Percentiles rank a stretch among this genome's conserved stretches.
These are phyloP conservation scores for Pogonomyrmex barbatus DNA, from an alignment of 1,140 invertebrate genomes.

Conservation along the genomic window DNA sequence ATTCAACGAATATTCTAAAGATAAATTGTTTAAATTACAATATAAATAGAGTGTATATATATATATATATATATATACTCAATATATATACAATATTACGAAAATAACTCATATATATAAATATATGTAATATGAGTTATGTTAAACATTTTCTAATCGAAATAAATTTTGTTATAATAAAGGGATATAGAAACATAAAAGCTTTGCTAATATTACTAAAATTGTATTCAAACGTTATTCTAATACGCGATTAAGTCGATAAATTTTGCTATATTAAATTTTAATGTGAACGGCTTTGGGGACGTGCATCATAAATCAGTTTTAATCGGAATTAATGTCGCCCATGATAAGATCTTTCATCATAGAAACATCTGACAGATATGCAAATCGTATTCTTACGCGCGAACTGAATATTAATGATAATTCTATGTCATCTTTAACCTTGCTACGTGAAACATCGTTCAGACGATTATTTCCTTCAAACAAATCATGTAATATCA, in stretches of 20 bases:
- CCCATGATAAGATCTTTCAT: slow-evolving; percentile 26
- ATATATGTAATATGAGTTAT: neutral
- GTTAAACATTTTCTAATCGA: neutral
- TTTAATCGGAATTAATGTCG: slow-evolving; percentile 45
- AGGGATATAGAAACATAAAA: neutral
- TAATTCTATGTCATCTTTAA: slow-evolving; percentile 52
- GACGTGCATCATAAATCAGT: slow-evolving; percentile 8
- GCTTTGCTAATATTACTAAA: neutral
- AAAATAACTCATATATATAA: neutral
- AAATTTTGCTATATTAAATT: slow-evolving; percentile 20
- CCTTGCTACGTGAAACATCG: slow-evolving; percentile 39
- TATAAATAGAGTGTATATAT: too few species aligned
- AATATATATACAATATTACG: neutral
- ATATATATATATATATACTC: too few species aligned
- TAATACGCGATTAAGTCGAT: slow-evolving; percentile 15
- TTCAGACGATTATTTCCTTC: slow-evolving; percentile 30
- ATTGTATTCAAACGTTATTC: neutral
- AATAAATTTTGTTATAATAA: neutral
- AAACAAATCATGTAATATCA: slow-evolving; percentile 1
- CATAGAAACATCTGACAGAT: slow-evolving; percentile 38
- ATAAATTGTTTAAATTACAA: slow-evolving; percentile 22
- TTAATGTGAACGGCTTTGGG: neutral
- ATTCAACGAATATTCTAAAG: slow-evolving; percentile 5
- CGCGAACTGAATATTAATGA: slow-evolving; percentile 62
- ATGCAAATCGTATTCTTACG: slow-evolving; percentile 31